Conservation (phyloP, 2,888 invertebrate species). For the Drosophila quinaria region DNA sequence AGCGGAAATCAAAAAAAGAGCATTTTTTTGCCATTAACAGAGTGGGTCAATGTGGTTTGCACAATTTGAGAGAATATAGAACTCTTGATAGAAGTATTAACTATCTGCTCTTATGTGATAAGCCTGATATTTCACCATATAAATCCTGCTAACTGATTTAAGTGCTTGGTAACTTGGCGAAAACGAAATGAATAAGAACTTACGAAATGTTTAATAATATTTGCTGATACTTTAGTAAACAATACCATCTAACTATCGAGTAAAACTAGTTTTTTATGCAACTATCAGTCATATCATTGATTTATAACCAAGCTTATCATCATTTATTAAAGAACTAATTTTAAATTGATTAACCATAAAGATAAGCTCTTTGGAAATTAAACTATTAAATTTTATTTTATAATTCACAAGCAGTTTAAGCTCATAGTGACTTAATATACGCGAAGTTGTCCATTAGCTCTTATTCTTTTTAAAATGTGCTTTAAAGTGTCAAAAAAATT, state of each 20-base stretch:
- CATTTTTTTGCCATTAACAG: slow-evolving; percentile 3
- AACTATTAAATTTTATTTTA: background rate
- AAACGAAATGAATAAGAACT: too few species aligned
- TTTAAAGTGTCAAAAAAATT: too few species aligned
- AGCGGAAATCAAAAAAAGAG: slow-evolving; percentile 19
- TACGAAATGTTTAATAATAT: slow-evolving; percentile 1
- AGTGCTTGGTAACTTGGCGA: background rate
- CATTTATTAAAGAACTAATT: background rate
- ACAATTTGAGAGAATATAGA: background rate
- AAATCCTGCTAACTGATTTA: background rate
- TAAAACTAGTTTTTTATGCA: background rate
- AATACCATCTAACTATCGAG: background rate
- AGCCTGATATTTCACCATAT: background rate
- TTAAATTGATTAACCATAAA: background rate
- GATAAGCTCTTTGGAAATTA: too few species aligned
- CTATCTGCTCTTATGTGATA: background rate
- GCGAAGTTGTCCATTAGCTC: too few species aligned
- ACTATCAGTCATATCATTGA: background rate
- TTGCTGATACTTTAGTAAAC: background rate
- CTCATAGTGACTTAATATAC: background rate
- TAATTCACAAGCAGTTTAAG: background rate
- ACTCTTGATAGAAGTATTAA: background rate
- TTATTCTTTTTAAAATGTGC: too few species aligned
- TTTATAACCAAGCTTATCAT: slow-evolving; percentile 7
- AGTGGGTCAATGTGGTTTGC: slow-evolving; percentile 16